Evolutionary conservation across 2,888 invertebrate genomes (phyloP).

Genomic region (Hypercompe scribonia): DNA sequence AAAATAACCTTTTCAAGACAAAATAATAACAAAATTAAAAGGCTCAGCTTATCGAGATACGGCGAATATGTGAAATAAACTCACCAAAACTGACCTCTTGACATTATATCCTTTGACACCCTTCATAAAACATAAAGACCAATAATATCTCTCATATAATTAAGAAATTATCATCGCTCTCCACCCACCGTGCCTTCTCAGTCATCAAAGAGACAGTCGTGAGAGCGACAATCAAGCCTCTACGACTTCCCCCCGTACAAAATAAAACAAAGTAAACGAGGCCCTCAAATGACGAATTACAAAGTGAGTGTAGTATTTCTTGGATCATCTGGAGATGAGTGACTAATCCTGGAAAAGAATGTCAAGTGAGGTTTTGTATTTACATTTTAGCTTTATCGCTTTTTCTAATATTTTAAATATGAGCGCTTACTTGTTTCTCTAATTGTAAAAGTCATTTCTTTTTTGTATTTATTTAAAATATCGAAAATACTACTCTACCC

Average conservation of each 20-base stretch:
- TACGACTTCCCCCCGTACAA: conserved; percentile 46
- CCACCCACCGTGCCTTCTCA: conserved; percentile 14
- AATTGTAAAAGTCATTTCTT: no score
- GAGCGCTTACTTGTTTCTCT: no score
- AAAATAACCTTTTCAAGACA: no score
- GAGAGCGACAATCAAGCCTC: conserved; percentile 57
- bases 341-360: not conserved
- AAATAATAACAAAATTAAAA: not conserved
- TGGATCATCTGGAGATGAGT: not conserved
- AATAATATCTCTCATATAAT: conserved; percentile 8
- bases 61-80: not conserved
- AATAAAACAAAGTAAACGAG: conserved; percentile 68
- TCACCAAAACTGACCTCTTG: not conserved
- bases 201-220: conserved; percentile 40
- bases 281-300: conserved; percentile 54
- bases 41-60: not conserved
- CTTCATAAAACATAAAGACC: conserved; percentile 16
- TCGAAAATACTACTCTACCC: no score
- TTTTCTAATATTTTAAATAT: no score
- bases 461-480: no score
- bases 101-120: not conserved
- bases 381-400: not conserved
- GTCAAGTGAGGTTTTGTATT: not conserved
- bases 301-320: conserved; percentile 33
- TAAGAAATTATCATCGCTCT: conserved; percentile 17